Evolutionary conservation across 2,888 invertebrate species (phyloP).

Genomic region (Tyria jacobaeae): DNA sequence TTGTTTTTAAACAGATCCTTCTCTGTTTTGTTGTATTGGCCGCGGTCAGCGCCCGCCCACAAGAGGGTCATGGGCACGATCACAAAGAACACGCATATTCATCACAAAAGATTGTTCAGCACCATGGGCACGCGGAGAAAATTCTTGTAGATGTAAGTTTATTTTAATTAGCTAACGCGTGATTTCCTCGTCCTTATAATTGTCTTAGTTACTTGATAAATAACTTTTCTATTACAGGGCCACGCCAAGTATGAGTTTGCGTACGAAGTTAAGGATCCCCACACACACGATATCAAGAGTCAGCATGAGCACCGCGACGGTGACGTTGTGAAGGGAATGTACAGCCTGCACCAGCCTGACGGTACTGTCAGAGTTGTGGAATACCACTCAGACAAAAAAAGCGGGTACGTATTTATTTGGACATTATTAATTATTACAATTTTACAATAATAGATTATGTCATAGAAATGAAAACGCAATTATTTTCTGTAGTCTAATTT

Average conservation of each 20-base stretch:
- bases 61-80: constrained; percentile 39
- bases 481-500: no score
- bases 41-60: constrained; percentile 48
- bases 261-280: constrained; percentile 79
- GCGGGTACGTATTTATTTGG: constrained; percentile 9
- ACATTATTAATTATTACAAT: neutral
- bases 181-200: neutral
- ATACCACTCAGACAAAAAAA: constrained; percentile 40
- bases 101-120: constrained; percentile 58
- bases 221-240: constrained; percentile 1
- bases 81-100: constrained; percentile 56
- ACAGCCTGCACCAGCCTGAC: constrained; percentile 39
- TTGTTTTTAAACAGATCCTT: constrained; percentile 39
- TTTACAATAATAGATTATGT: no score
- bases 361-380: constrained; percentile 42
- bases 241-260: constrained; percentile 56
- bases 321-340: constrained; percentile 44
- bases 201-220: neutral
- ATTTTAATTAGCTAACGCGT: neutral
- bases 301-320: constrained; percentile 72
- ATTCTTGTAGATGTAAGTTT: constrained; percentile 19
- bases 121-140: constrained; percentile 56
- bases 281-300: constrained; percentile 79
- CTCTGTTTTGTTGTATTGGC: constrained; percentile 41
- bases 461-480: no score